These are phyloP conservation scores for Lasiurus cinereus DNA, from an alignment of 2,113 vertebrate genomes.

Conservation along the genomic window DNA sequence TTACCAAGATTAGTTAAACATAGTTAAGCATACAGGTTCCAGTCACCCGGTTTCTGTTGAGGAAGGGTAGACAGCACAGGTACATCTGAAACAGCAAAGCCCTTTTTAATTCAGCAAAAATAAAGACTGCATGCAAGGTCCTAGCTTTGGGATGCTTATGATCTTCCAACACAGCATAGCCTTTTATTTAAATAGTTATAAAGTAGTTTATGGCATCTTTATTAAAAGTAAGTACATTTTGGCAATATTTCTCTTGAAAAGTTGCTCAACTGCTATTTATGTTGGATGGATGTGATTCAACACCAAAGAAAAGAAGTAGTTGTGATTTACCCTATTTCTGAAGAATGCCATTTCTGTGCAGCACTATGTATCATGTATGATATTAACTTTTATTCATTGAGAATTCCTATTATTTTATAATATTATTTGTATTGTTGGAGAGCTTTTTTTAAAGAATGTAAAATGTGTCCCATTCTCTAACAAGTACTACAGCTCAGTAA, in stretches of 20 bases:
- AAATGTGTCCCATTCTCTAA: neutral
- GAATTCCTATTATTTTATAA: conserved; percentile 62
- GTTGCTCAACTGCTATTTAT: neutral
- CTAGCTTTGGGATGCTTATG: conserved; percentile 43
- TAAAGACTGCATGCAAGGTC: conserved; percentile 61
- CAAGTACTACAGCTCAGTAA: neutral
- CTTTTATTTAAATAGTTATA: conserved; percentile 74
- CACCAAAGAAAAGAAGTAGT: conserved; percentile 33
- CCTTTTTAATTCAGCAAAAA: conserved; percentile 55
- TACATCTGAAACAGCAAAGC: neutral
- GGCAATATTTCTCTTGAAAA: conserved; percentile 66
- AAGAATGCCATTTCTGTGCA: conserved; percentile 41
- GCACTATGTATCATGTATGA: neutral
- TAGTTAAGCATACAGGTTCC: neutral
- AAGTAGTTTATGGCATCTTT: conserved; percentile 60
- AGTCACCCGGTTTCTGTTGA: conserved; percentile 22
- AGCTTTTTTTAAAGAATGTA: neutral
- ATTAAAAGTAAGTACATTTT: conserved; percentile 78
- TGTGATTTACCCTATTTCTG: neutral
- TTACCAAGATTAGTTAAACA: conserved; percentile 30
- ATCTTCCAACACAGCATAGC: conserved; percentile 68
- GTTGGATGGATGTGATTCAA: neutral
- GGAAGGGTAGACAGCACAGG: neutral
- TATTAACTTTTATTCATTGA: neutral
- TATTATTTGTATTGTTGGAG: neutral